phyloP scores from a whole-genome alignment of 2,888 invertebrate species.

The Parnassius orleans region DNA sequence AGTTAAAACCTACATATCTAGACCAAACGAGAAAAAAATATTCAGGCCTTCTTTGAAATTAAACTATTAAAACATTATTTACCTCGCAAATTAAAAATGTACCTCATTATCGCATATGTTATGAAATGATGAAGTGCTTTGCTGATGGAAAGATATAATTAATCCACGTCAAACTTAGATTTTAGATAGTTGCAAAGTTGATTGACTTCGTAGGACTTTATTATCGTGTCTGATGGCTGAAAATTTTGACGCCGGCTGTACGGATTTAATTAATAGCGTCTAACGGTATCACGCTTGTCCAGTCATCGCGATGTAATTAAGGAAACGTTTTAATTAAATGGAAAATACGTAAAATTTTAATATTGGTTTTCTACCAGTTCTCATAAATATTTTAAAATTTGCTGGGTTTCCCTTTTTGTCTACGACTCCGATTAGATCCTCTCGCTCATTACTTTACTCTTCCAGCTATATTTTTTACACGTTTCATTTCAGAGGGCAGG shows the following conservation, averaged over 20 bases:
- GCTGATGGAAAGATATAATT: conserved; percentile 22
- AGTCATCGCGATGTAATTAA: conserved; percentile 52
- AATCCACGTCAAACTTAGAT: conserved; percentile 25
- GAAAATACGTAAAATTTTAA: not conserved
- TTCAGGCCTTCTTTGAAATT: no score
- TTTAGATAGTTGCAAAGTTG: conserved; percentile 17
- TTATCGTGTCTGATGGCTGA: conserved; percentile 39
- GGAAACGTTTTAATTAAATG: conserved; percentile 13
- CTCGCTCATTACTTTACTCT: no score
- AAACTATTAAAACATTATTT: not conserved
- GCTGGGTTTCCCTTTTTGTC: no score
- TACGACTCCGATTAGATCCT: no score
- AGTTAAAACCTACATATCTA: no score
- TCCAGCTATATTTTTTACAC: no score
- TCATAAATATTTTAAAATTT: no score
- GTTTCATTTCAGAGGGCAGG: no score
- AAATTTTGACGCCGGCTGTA: conserved; percentile 38
- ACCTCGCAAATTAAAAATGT: conserved; percentile 8
- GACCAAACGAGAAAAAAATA: no score
- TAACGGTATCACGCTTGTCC: conserved; percentile 41
- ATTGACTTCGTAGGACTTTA: conserved; percentile 22
- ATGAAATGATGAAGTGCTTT: conserved; percentile 20
- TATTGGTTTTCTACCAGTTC: no score
- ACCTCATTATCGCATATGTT: not conserved
- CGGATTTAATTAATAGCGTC: conserved; percentile 53